phyloP scores from a whole-genome alignment of 2,888 invertebrate genomes.

The Steinernema scapterisci region DNA sequence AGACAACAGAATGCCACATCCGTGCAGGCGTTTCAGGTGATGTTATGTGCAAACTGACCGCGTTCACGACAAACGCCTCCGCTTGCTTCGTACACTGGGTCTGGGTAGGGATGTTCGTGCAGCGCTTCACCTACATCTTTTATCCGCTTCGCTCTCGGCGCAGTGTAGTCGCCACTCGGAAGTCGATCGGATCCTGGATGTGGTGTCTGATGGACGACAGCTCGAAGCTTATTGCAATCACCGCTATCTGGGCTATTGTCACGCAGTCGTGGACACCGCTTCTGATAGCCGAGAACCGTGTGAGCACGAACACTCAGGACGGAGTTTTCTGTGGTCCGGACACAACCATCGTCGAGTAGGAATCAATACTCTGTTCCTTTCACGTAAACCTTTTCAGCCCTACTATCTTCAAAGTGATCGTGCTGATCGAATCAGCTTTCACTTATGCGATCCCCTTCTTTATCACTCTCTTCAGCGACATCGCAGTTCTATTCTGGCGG shows the following conservation, averaged over 20 bases:
- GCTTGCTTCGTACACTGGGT: slow-evolving; percentile 51
- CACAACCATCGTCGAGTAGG: slow-evolving; percentile 40
- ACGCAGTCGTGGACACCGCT: slow-evolving; percentile 49
- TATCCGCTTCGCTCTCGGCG: slow-evolving; percentile 35
- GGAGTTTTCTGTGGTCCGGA: slow-evolving; percentile 48
- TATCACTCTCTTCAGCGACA: slow-evolving; percentile 49
- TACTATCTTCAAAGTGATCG: slow-evolving; percentile 42
- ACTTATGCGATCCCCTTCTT: slow-evolving; percentile 51
- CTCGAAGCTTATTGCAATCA: slow-evolving; percentile 34
- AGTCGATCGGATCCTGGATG: slow-evolving; percentile 21
- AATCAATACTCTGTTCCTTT: not conserved
- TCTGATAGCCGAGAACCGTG: slow-evolving; percentile 47
- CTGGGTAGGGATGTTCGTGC: slow-evolving; percentile 49
- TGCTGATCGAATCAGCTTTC: slow-evolving; percentile 46
- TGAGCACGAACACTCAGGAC: slow-evolving; percentile 38
- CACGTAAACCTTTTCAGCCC: slow-evolving; percentile 36
- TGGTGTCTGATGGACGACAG: slow-evolving; percentile 31
- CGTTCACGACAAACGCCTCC: slow-evolving; percentile 45
- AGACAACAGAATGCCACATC: slow-evolving; percentile 24
- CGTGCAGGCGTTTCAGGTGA: slow-evolving; percentile 39
- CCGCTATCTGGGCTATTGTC: slow-evolving; percentile 39
- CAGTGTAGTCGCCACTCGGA: slow-evolving; percentile 8
- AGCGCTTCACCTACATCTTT: slow-evolving; percentile 39
- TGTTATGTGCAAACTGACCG: slow-evolving; percentile 44
- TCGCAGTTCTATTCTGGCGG: slow-evolving; percentile 45